Percentiles rank a stretch among this genome's conserved stretches.
Conservation (phyloP, 2,888 invertebrate species). For the Anthophora plumipes region DNA sequence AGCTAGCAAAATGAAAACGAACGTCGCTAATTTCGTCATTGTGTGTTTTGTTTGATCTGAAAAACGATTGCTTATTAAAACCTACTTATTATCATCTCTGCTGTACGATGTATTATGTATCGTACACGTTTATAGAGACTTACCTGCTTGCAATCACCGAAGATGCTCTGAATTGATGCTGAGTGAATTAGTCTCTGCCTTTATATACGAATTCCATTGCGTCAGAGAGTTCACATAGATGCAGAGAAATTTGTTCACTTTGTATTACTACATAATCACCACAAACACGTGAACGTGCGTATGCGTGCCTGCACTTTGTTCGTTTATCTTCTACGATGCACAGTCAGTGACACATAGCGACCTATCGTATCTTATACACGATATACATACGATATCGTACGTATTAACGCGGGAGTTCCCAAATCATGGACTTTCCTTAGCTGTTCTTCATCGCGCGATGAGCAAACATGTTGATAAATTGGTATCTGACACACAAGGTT, state of each 20-base stretch:
- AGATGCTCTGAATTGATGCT: neutral
- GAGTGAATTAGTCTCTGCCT: neutral
- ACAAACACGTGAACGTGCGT: neutral
- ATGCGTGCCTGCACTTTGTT: neutral
- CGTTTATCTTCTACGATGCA: constrained; percentile 9
- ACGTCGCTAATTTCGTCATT: constrained; percentile 43
- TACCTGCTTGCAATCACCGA: neutral
- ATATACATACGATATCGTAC: neutral
- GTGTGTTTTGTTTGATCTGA: constrained; percentile 15
- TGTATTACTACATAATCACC: neutral
- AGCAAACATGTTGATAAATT: neutral
- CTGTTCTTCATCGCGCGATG: neutral
- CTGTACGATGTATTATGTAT: too few species aligned
- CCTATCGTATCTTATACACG: constrained; percentile 15
- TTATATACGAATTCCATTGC: constrained; percentile 22
- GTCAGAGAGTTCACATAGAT: neutral
- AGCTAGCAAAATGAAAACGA: constrained; percentile 45
- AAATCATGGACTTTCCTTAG: neutral
- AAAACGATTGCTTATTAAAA: neutral
- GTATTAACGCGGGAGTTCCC: neutral
- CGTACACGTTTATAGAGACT: neutral
- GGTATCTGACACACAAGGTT: neutral
- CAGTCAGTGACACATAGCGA: constrained; percentile 19
- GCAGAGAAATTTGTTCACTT: neutral
- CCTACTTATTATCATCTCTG: too few species aligned